These are phyloP conservation scores for Poecilia velifera DNA, from an alignment of 2,797 vertebrate genomes.

Conservation along the genomic window DNA sequence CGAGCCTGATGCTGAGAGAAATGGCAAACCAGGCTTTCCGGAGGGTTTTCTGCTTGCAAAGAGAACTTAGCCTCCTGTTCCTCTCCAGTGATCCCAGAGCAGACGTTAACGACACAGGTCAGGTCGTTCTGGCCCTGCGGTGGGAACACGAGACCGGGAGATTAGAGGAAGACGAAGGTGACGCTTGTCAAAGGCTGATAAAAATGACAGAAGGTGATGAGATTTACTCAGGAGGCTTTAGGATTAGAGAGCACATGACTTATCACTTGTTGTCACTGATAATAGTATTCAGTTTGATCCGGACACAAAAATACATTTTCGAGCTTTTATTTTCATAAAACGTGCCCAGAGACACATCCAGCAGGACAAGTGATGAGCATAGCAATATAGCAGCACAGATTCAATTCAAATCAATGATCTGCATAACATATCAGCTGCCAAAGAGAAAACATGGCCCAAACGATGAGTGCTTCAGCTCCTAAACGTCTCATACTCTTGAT, in stretches of 20 bases:
- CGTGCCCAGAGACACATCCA: not conserved
- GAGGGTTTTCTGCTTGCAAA: not conserved
- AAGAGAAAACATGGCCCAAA: not conserved
- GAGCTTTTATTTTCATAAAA: too few relatives aligned
- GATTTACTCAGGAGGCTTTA: not conserved
- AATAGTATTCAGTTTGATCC: not conserved
- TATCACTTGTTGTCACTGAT: not conserved
- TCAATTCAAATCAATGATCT: not conserved
- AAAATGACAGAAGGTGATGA: not conserved
- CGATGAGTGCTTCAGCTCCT: not conserved
- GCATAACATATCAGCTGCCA: not conserved
- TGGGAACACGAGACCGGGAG: not conserved
- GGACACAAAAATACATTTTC: not conserved
- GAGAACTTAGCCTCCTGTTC: not conserved
- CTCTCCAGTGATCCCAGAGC: slow-evolving; percentile 7
- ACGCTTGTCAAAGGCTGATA: not conserved
- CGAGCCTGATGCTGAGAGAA: not conserved
- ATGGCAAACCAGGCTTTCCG: not conserved
- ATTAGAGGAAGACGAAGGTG: not conserved
- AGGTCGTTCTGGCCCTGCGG: not conserved
- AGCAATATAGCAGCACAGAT: not conserved
- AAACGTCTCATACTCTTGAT: not conserved
- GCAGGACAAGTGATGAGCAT: not conserved
- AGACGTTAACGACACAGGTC: not conserved
- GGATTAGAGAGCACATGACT: not conserved